Conservation (phyloP, 2,797 vertebrate species). For the Pteronotus mesoamericanus region DNA sequence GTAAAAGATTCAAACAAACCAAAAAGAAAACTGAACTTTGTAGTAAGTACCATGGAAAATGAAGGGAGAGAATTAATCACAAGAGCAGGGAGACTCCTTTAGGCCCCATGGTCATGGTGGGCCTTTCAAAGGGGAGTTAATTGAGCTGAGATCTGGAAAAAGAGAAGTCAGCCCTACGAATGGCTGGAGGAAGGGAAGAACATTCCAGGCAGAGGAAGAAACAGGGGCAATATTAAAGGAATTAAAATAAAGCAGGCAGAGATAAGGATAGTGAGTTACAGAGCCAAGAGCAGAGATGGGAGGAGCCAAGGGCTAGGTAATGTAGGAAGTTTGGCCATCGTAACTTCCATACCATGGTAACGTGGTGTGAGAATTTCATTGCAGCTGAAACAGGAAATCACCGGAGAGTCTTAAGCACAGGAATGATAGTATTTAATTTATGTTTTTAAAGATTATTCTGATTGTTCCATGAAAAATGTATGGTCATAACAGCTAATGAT, state of each 20-base stretch:
- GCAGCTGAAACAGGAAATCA: constrained; percentile 14
- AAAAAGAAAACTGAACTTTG: not conserved
- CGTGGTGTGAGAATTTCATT: constrained; percentile 27
- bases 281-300: not conserved
- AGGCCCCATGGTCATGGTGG: not conserved
- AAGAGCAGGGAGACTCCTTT: not conserved
- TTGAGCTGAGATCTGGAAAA: not conserved
- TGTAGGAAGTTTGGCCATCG: not conserved
- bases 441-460: constrained; percentile 53
- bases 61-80: not conserved
- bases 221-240: not conserved
- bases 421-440: constrained; percentile 55
- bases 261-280: not conserved
- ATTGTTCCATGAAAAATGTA: constrained; percentile 50
- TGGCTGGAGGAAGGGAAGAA: not conserved
- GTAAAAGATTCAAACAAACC: not conserved
- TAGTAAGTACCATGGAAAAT: not conserved
- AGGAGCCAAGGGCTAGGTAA: not conserved
- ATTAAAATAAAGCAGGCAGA: not conserved
- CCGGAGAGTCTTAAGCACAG: constrained; percentile 37
- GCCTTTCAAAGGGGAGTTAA: not conserved
- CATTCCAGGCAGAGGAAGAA: not conserved
- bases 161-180: not conserved
- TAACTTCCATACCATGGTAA: too few species aligned
- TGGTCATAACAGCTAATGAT: constrained; percentile 60